These are phyloP conservation scores for Tragelaphus strepsiceros DNA, from an alignment of 2,113 vertebrate species.

Conservation along the genomic window DNA sequence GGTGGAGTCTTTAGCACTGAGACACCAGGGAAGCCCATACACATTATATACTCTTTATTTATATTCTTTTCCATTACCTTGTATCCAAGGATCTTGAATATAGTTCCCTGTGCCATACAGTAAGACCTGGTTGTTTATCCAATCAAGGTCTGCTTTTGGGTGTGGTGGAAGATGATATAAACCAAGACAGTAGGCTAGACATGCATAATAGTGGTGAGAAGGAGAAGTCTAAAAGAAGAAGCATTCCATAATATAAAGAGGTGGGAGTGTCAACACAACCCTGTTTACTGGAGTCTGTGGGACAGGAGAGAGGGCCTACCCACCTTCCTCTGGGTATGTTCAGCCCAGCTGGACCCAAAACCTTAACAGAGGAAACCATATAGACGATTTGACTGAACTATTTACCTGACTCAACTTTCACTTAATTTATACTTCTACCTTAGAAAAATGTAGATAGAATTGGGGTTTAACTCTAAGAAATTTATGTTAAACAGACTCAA, in stretches of 20 bases:
- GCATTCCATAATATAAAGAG: background rate
- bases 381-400: background rate
- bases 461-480: conserved; percentile 46
- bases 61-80: background rate
- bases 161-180: background rate
- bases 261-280: background rate
- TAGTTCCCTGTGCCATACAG: background rate
- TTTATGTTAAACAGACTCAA: conserved; percentile 60
- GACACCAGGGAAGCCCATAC: background rate
- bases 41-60: background rate
- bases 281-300: background rate
- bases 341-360: background rate
- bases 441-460: conserved; percentile 35
- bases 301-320: background rate
- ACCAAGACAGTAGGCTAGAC: background rate
- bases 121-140: background rate
- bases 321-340: background rate
- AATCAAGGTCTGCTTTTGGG: background rate
- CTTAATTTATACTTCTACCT: conserved; percentile 17
- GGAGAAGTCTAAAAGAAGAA: background rate
- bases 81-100: background rate
- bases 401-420: conserved; percentile 25
- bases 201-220: background rate
- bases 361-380: background rate
- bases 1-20: background rate